A percentile compares a stretch with the other conserved stretches of the same genome.
Evolutionary conservation across 2,797 vertebrate species (phyloP).

Genomic region (Muscicapa striata): DNA sequence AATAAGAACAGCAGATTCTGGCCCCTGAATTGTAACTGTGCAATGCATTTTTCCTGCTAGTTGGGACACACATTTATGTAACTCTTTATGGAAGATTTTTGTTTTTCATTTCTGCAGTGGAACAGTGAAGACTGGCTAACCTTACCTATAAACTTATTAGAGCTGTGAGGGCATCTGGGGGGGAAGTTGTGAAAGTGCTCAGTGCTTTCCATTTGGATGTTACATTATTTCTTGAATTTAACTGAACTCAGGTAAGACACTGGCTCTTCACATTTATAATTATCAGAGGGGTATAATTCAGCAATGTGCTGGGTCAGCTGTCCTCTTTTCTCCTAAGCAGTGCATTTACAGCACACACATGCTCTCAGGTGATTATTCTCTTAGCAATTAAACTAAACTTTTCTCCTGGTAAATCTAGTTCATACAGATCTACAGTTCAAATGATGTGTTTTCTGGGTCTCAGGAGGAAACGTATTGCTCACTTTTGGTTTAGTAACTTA

Average conservation of each 20-base stretch:
- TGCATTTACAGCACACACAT: slow-evolving; percentile 45
- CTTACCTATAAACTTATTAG: not conserved
- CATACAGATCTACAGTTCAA: slow-evolving; percentile 58
- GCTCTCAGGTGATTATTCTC: slow-evolving; percentile 45
- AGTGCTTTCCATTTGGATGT: not conserved
- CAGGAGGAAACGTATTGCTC: slow-evolving; percentile 31
- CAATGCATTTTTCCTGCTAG: not conserved
- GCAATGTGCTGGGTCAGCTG: slow-evolving; percentile 49
- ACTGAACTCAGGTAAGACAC: not conserved
- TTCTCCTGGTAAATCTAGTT: slow-evolving; percentile 65
- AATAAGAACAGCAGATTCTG: not conserved
- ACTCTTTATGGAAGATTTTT: not conserved
- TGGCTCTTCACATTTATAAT: not conserved
- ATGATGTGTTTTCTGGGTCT: slow-evolving; percentile 46
- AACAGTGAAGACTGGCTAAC: not conserved
- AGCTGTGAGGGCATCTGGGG: not conserved
- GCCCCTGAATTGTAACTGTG: not conserved
- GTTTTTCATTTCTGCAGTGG: not conserved
- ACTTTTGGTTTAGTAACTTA: slow-evolving; percentile 52
- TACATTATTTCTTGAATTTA: not conserved
- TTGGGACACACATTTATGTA: not conserved
- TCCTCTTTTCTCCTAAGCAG: slow-evolving; percentile 40
- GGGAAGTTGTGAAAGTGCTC: not conserved
- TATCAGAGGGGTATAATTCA: slow-evolving; percentile 24
- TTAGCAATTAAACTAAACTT: slow-evolving; percentile 45